Evolutionary conservation across 2,797 vertebrate species (phyloP), one percentile per base, ranked within the genome.

Genomic region (Clarias fuscus): DNA sequence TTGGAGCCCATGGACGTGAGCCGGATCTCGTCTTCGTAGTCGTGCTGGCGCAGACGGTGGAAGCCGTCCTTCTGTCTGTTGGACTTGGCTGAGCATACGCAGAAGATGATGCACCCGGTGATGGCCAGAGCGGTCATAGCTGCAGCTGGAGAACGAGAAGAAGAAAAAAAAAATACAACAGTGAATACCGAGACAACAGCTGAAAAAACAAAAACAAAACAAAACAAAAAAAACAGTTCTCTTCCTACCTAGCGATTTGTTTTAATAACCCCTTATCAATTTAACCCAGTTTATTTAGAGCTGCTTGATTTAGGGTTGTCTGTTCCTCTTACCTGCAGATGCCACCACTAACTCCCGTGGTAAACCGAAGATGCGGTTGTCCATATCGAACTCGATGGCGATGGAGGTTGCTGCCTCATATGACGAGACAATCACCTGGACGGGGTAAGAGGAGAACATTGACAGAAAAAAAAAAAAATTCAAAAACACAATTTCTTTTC

Each of bases 41-140:
- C 97, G 0, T 99, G 96, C 93, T 99, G 98, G 70, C 97, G 95
- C 79, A 99, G 93, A 7, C 98, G 97, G 90, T 99, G 98, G 92
- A 99, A 99, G 43, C 98, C 98, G 0, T 99, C 98, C 89, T 99
- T 99, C 87, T 99, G 97, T 48, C 93, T 96, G 92, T 97, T 98
- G 59, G 98, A 98, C 91, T 99, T 99, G 88, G 96, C 97, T 0
- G 97, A 97, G 85, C 98, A 99, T 77, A 99, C 97, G 2, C 98
- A 99, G 98, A 97, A 99, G 94, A 99, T 98, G 92, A 99, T 99
- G 89, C 97, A 99, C 24, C 97, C 97, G 0, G 98, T 99, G 87
- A 99, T 94, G 81, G 98, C 93, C 91, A 99, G 82, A 0, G 98
- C 98, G 0, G 98, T 98, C 98, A 99, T 98, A 76, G 96, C 96